These are phyloP conservation scores for Ferrisia virgata DNA, from an alignment of 2,888 invertebrate species.

Conservation along the genomic window DNA sequence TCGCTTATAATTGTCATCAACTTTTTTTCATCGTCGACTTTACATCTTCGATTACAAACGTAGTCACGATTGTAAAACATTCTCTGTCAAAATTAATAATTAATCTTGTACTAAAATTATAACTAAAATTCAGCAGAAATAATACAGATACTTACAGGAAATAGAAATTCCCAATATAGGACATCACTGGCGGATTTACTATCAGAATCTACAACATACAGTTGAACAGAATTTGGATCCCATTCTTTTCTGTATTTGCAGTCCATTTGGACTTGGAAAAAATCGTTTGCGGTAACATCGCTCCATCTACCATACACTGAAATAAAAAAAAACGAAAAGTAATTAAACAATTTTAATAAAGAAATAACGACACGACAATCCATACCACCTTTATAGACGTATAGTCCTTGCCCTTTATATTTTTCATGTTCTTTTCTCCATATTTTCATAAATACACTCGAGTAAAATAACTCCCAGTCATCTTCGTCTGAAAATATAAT, in stretches of 20 bases:
- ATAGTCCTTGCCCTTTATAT: conserved; percentile 64
- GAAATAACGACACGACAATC: background rate
- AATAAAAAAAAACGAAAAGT: conserved; percentile 46
- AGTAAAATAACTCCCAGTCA: conserved; percentile 73
- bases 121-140: conserved; percentile 37
- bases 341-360: background rate
- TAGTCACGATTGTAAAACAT: conserved; percentile 84
- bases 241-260: conserved; percentile 72
- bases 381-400: conserved; percentile 70
- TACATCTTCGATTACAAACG: conserved; percentile 71
- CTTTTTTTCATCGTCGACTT: conserved; percentile 59
- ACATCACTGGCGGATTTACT: conserved; percentile 65
- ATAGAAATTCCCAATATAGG: conserved; percentile 84
- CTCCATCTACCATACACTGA: conserved; percentile 75
- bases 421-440: conserved; percentile 68
- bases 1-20: conserved; percentile 66
- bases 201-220: conserved; percentile 68
- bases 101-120: conserved; percentile 48
- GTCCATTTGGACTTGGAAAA: conserved; percentile 78
- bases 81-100: conserved; percentile 57
- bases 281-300: conserved; percentile 75
- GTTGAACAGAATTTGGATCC: conserved; percentile 73
- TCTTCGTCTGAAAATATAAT: conserved; percentile 41
- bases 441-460: conserved; percentile 73
- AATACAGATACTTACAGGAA: conserved; percentile 65